Percentiles rank a stretch among this genome's conserved stretches.
These are phyloP conservation scores for Thamnophis sirtalis DNA, from an alignment of 2,113 vertebrate species.

Conservation along the genomic window DNA sequence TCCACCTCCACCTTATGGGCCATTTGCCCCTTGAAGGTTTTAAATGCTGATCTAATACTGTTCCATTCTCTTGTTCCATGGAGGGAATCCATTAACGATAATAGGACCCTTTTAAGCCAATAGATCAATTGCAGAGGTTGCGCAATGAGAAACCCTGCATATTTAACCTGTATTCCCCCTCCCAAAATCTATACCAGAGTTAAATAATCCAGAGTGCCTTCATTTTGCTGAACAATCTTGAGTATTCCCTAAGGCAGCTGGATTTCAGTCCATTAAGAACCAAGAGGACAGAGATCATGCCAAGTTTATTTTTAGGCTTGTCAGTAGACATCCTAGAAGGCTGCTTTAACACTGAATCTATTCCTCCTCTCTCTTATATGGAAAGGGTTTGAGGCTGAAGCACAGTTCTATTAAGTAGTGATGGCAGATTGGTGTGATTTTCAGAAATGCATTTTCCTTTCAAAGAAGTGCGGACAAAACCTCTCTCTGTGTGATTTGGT, in stretches of 20 bases:
- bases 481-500: background rate
- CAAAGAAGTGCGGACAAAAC: background rate
- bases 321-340: background rate
- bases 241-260: background rate
- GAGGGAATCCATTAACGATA: background rate
- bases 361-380: background rate
- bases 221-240: background rate
- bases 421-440: background rate
- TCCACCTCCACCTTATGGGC: background rate
- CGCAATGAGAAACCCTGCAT: background rate
- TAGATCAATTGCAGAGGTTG: background rate
- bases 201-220: background rate
- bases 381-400: background rate
- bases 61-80: background rate
- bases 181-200: slow-evolving; percentile 5
- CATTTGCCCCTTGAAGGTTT: background rate
- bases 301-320: slow-evolving; percentile 18
- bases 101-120: background rate
- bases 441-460: background rate
- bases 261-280: slow-evolving; percentile 28
- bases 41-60: background rate
- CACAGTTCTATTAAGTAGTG: background rate
- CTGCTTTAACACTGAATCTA: background rate
- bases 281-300: background rate
- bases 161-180: background rate